Evolutionary conservation across 1,140 invertebrate species (phyloP).

Genomic region (Saccostrea echinata): DNA sequence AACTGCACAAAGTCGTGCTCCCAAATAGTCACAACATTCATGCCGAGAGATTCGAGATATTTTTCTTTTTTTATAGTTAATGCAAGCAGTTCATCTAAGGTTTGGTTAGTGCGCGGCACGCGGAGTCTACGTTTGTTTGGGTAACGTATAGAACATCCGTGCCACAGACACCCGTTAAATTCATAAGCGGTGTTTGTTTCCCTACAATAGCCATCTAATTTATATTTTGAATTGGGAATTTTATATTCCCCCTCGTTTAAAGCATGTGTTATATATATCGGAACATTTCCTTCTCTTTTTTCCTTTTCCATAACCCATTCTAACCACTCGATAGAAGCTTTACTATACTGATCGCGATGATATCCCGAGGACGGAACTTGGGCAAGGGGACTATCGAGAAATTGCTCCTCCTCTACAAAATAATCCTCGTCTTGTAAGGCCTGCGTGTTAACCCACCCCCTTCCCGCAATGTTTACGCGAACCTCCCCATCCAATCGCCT

Average conservation of each 20-base stretch:
- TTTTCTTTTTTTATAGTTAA: constrained; percentile 38
- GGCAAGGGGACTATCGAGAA: neutral
- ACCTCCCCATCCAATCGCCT: neutral
- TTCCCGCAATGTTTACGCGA: neutral
- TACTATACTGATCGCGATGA: neutral
- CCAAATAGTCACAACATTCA: constrained; percentile 33
- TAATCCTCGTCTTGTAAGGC: neutral
- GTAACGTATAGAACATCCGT: constrained; percentile 63
- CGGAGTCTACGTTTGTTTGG: neutral
- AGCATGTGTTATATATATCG: constrained; percentile 50
- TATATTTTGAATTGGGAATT: constrained; percentile 41
- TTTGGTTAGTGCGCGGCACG: constrained; percentile 12
- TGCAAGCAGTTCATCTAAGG: constrained; percentile 25
- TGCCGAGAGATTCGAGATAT: constrained; percentile 21
- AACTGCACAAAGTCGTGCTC: constrained; percentile 38
- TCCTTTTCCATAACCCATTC: constrained; percentile 51
- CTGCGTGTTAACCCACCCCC: neutral
- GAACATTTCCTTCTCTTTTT: neutral
- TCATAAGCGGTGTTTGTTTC: constrained; percentile 56
- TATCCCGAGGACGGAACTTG: too few species aligned
- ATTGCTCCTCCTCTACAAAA: neutral
- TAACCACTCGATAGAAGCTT: constrained; percentile 32
- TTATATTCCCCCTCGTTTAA: constrained; percentile 52
- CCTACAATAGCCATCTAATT: constrained; percentile 53
- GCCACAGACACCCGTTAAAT: constrained; percentile 63